Conservation (phyloP, 2,888 invertebrate species). For the Oeneis ivallda region DNA sequence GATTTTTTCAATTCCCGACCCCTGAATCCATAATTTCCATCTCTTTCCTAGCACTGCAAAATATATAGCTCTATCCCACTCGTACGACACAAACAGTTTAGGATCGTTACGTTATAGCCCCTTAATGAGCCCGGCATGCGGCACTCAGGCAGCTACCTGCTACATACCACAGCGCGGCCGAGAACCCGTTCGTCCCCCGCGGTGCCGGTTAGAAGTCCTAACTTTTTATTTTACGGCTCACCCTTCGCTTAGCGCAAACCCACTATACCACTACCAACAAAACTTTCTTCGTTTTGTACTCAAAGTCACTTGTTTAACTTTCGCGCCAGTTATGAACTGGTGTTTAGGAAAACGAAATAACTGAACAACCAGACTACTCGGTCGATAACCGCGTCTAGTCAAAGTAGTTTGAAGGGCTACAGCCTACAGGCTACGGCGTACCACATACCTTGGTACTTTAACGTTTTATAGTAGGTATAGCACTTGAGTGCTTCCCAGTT, state of each 20-base stretch:
- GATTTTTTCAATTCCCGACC: too few species aligned
- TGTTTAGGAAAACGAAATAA: constrained; percentile 41
- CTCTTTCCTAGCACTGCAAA: too few species aligned
- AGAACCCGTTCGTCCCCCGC: constrained; percentile 75
- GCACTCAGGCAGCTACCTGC: constrained; percentile 38
- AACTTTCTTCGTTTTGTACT: constrained; percentile 41
- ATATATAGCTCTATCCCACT: too few species aligned
- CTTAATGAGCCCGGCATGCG: background rate
- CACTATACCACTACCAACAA: constrained; percentile 67
- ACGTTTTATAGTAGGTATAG: background rate
- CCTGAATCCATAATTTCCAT: too few species aligned
- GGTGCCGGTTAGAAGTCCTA: constrained; percentile 77
- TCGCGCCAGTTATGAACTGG: constrained; percentile 51
- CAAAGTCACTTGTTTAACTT: constrained; percentile 53
- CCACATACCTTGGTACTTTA: background rate
- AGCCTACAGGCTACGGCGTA: too few species aligned
- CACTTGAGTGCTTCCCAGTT: background rate
- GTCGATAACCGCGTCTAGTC: constrained; percentile 26
- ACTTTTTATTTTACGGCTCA: constrained; percentile 77
- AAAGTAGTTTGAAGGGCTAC: constrained; percentile 12
- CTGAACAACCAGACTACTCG: constrained; percentile 23
- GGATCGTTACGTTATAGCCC: too few species aligned
- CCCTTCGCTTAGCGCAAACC: constrained; percentile 78
- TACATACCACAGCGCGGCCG: constrained; percentile 60
- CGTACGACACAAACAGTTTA: too few species aligned